A percentile compares a stretch with the other conserved stretches of the same genome.
Conservation (phyloP, 2,113 vertebrate genomes). For the Danio rerio region GRCz12tu NC_133179.1:26294001-26294500, state of each 20-base stretch:
- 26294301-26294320: too few species aligned
- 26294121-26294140: conserved; percentile 60
- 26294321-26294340: too few species aligned
- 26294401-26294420: too few species aligned
- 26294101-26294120: conserved; percentile 40
- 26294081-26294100: conserved; percentile 38
- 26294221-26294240: conserved; percentile 70
- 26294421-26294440: too few species aligned
- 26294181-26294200: conserved; percentile 21
- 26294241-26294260: conserved; percentile 74
- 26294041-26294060: conserved; percentile 52
- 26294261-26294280: conserved; percentile 64
- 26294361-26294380: too few species aligned
- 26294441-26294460: too few species aligned
- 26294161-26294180: neutral
- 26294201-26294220: conserved; percentile 57
- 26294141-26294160: neutral
- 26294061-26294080: conserved; percentile 60
- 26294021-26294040: conserved; percentile 40
- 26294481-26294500: too few species aligned
- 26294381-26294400: too few species aligned
- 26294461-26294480: too few species aligned
- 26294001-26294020: neutral
- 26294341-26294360: too few species aligned
- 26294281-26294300: conserved; percentile 56